Percentiles rank a stretch among this genome's conserved stretches.
Conservation (phyloP, 2,888 invertebrate species). For the Lymantria monacha region DNA sequence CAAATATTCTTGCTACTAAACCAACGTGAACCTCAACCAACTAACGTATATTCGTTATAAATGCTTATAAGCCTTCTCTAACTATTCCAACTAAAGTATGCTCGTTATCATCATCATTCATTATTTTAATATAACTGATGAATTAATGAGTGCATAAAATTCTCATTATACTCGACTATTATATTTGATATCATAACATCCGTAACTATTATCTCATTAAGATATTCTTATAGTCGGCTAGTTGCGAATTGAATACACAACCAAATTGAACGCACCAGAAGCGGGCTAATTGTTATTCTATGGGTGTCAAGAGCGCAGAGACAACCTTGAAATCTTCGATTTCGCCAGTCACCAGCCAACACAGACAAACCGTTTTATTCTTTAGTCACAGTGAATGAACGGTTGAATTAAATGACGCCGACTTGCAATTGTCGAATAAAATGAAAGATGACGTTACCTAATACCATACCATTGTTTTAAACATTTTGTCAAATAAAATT, state of each 20-base stretch:
- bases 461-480: not conserved
- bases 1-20: too few species aligned
- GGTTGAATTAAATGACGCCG: constrained; percentile 6
- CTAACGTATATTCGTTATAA: too few species aligned
- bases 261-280: not conserved
- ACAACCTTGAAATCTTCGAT: constrained; percentile 54
- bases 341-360: constrained; percentile 34
- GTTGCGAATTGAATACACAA: not conserved
- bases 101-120: too few species aligned
- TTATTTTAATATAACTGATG: too few species aligned
- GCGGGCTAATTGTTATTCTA: constrained; percentile 47
- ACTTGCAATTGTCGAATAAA: constrained; percentile 4
- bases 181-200: too few species aligned
- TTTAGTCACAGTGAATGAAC: constrained; percentile 17
- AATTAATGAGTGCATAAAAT: too few species aligned
- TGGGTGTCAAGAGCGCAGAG: constrained; percentile 54
- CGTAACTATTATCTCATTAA: too few species aligned
- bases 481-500: not conserved
- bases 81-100: too few species aligned
- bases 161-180: too few species aligned
- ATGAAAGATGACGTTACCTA: constrained; percentile 3
- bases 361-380: constrained; percentile 12
- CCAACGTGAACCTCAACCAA: too few species aligned
- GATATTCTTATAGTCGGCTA: too few species aligned
- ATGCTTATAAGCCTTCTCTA: too few species aligned